A percentile compares a stretch with the other conserved stretches of the same genome.
Conservation (phyloP, 2,113 vertebrate species). For the Neopipo cinnamomea region DNA sequence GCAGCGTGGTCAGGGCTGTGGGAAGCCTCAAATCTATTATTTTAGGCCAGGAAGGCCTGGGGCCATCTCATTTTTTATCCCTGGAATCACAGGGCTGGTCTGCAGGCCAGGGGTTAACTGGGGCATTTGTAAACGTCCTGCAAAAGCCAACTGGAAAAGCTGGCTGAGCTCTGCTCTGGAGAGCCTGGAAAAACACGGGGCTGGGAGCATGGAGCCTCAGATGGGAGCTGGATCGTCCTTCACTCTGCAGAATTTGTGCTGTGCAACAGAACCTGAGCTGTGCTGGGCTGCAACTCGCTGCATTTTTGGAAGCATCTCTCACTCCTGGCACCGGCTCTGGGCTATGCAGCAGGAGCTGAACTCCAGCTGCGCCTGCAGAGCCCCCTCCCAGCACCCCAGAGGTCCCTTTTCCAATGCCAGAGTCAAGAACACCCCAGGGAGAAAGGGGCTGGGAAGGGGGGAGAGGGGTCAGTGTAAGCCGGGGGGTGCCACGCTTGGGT, state of each 20-base stretch:
- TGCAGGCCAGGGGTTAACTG: neutral
- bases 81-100: neutral
- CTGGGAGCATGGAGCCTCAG: neutral
- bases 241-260: neutral
- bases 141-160: neutral
- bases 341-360: neutral
- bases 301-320: neutral
- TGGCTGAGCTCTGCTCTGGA: neutral
- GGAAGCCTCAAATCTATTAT: neutral
- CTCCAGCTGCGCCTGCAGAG: neutral
- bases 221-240: neutral
- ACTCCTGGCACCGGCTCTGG: fast-evolving
- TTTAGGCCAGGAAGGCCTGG: neutral
- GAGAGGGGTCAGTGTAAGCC: neutral
- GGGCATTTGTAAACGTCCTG: neutral
- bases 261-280: neutral
- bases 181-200: neutral
- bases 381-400: neutral
- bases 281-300: neutral
- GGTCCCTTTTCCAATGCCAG: neutral
- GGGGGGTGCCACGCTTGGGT: neutral
- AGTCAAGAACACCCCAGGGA: neutral
- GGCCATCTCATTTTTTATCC: neutral
- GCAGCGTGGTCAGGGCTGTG: fast-evolving
- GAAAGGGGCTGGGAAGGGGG: too few species aligned